phyloP scores from a whole-genome alignment of 2,113 vertebrate genomes.

The Vombatus ursinus region DNA sequence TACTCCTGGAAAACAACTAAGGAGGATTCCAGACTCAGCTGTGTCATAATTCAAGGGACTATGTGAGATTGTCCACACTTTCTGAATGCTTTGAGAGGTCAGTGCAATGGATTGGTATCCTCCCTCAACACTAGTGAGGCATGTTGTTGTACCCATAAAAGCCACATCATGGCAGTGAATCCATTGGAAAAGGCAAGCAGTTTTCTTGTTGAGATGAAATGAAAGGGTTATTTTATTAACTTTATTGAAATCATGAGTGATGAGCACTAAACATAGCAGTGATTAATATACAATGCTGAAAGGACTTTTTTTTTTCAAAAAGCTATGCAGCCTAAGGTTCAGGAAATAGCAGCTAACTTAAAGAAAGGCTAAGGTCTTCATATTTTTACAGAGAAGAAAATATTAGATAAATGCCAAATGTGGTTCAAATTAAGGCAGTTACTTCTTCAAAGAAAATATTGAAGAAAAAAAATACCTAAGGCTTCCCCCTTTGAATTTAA shows the following conservation, averaged over 20 bases:
- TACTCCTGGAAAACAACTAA: not conserved
- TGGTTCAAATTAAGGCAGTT: conserved; percentile 37
- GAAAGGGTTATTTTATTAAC: conserved; percentile 27
- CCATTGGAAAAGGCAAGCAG: conserved; percentile 63
- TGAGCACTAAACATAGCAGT: conserved; percentile 38
- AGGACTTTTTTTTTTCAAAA: conserved; percentile 29
- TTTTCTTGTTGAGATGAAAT: conserved; percentile 50
- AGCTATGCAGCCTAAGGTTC: conserved; percentile 51
- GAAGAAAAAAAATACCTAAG: conserved; percentile 1
- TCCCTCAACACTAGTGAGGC: not conserved
- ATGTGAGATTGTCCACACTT: not conserved
- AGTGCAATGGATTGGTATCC: not conserved
- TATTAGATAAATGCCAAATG: conserved; percentile 58
- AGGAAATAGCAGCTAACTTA: conserved; percentile 65
- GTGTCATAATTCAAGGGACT: not conserved
- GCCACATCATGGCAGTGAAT: conserved; percentile 64
- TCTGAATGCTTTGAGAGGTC: not conserved
- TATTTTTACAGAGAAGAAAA: conserved; percentile 65
- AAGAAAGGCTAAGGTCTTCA: conserved; percentile 65
- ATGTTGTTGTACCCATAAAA: conserved; percentile 41
- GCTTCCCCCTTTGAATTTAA: conserved; percentile 51
- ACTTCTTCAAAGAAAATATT: conserved; percentile 57
- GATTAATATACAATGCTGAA: conserved; percentile 44
- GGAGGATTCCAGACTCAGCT: not conserved
- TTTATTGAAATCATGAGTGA: conserved; percentile 58